Conservation (phyloP, 2,888 invertebrate species). For the Catocala fraxini region DNA sequence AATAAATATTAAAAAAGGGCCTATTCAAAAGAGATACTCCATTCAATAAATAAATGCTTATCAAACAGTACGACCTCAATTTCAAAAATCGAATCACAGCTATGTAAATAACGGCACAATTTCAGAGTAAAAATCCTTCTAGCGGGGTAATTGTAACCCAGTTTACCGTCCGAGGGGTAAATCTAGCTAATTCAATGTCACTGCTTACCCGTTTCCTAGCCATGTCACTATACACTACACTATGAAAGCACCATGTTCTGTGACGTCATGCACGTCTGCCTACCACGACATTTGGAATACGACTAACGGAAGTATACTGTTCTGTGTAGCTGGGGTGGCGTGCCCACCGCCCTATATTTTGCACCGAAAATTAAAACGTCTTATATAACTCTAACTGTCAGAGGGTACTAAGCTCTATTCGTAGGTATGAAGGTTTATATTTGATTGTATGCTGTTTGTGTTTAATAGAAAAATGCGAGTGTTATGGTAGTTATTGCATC, state of each 20-base stretch:
- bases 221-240: constrained; percentile 65
- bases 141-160: constrained; percentile 21
- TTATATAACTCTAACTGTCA: constrained; percentile 48
- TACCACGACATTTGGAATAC: constrained; percentile 57
- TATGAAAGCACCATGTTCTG: constrained; percentile 54
- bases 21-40: constrained; percentile 5
- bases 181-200: constrained; percentile 39
- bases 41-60: constrained; percentile 19
- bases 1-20: constrained; percentile 8
- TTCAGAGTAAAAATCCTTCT: constrained; percentile 15
- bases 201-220: constrained; percentile 83
- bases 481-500: constrained; percentile 59
- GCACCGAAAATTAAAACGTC: constrained; percentile 55
- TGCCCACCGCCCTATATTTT: constrained; percentile 71
- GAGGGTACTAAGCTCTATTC: constrained; percentile 45
- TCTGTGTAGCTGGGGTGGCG: constrained; percentile 58
- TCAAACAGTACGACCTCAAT: constrained; percentile 12
- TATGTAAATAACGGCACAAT: constrained; percentile 6
- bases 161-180: neutral
- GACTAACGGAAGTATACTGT: constrained; percentile 64
- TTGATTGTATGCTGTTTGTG: constrained; percentile 26
- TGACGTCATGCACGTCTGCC: constrained; percentile 52
- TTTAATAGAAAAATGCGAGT: constrained; percentile 40
- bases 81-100: constrained; percentile 7
- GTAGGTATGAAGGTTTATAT: constrained; percentile 35